These are phyloP conservation scores for Agrotis puta DNA, from an alignment of 2,888 invertebrate species.

Conservation along the genomic window DNA sequence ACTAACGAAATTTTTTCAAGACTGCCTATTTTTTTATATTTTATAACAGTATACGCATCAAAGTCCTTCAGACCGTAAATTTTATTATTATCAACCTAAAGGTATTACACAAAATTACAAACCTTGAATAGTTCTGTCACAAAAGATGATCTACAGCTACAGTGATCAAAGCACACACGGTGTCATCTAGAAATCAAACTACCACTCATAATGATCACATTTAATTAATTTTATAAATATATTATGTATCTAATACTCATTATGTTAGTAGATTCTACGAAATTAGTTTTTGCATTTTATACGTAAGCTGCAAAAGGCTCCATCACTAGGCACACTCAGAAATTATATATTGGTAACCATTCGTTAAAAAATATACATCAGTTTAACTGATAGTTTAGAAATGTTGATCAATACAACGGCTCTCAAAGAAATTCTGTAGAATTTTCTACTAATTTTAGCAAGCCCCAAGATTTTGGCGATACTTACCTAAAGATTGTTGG, in stretches of 20 bases:
- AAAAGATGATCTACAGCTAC: constrained; percentile 36
- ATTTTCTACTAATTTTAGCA: not conserved
- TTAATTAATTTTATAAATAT: not conserved
- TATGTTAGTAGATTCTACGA: not conserved
- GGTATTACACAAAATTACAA: constrained; percentile 29
- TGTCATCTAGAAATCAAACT: constrained; percentile 79
- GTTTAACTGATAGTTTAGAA: too few species aligned
- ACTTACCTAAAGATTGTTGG: too few species aligned
- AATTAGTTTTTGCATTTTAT: not conserved
- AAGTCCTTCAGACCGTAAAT: not conserved
- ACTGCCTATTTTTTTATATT: too few species aligned
- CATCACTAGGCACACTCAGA: not conserved
- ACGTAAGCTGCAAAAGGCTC: too few species aligned
- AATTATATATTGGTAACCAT: not conserved
- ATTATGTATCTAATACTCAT: not conserved
- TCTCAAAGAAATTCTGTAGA: not conserved
- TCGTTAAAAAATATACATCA: too few species aligned
- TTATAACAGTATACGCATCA: not conserved
- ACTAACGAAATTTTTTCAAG: too few species aligned
- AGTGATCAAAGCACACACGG: constrained; percentile 50
- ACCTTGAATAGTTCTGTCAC: constrained; percentile 42
- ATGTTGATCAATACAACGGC: too few species aligned
- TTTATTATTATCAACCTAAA: not conserved
- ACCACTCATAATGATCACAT: constrained; percentile 51
- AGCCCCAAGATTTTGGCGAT: not conserved